These are phyloP conservation scores for Enteromius fasciolatus DNA, from an alignment of 2,797 vertebrate genomes.

Conservation along the genomic window DNA sequence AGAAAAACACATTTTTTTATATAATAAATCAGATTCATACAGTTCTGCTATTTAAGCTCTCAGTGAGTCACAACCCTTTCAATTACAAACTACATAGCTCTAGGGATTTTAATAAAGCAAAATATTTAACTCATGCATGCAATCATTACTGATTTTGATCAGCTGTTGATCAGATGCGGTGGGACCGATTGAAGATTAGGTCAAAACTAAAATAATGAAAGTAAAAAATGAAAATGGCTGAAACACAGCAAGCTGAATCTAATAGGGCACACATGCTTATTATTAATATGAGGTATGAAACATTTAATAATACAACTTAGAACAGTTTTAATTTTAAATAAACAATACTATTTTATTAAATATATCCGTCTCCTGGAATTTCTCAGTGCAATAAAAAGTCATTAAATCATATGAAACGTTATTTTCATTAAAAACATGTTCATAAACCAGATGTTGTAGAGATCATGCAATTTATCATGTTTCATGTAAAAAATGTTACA, in stretches of 20 bases:
- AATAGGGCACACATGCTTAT: not conserved
- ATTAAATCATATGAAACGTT: not conserved
- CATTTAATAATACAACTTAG: too few species aligned
- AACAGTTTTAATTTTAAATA: too few species aligned
- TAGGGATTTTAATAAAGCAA: not conserved
- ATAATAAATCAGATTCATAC: not conserved
- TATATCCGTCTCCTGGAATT: not conserved
- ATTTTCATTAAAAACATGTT: not conserved
- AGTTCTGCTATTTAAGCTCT: not conserved
- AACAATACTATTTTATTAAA: not conserved
- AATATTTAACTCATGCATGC: not conserved
- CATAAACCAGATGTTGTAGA: not conserved
- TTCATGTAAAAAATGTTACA: not conserved
- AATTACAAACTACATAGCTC: not conserved
- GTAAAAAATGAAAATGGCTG: not conserved
- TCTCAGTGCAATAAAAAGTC: not conserved
- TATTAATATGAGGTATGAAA: not conserved
- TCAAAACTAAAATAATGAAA: not conserved
- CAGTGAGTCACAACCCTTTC: not conserved
- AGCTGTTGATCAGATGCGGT: not conserved
- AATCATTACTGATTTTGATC: not conserved
- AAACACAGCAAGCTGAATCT: too few species aligned
- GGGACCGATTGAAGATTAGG: not conserved
- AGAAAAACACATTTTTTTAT: not conserved
- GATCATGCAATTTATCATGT: not conserved